Percentiles rank a stretch among this genome's conserved stretches.
These are phyloP conservation scores for Cabera pusaria DNA, from an alignment of 2,888 invertebrate genomes.

Conservation along the genomic window DNA sequence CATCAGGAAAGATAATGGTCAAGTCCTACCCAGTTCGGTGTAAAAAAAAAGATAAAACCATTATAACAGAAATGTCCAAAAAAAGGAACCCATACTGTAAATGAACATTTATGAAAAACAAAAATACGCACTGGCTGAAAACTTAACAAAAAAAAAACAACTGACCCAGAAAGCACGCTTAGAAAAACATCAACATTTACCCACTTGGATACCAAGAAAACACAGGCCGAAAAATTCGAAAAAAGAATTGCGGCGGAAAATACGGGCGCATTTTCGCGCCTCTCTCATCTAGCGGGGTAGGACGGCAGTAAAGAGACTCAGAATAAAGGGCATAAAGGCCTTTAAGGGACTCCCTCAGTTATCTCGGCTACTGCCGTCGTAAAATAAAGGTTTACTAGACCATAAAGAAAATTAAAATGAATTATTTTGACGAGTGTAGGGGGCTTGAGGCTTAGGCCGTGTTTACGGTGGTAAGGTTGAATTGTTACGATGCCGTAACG, in stretches of 20 bases:
- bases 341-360: conserved; percentile 76
- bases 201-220: background rate
- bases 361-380: conserved; percentile 73
- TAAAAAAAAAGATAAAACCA: background rate
- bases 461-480: conserved; percentile 50
- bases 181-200: too few relatives aligned
- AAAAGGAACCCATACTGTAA: too few relatives aligned
- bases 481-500: conserved; percentile 65
- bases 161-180: too few relatives aligned
- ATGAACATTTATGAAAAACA: background rate
- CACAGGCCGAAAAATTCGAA: conserved; percentile 6
- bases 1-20: too few relatives aligned
- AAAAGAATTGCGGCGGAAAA: conserved; percentile 26
- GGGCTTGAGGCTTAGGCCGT: conserved; percentile 44
- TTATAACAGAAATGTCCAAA: background rate
- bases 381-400: conserved; percentile 82
- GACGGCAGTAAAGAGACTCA: conserved; percentile 27
- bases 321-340: conserved; percentile 52
- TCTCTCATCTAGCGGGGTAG: conserved; percentile 40
- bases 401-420: conserved; percentile 84
- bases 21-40: too few relatives aligned
- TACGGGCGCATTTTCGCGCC: conserved; percentile 22
- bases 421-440: conserved; percentile 82
- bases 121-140: conserved; percentile 4
- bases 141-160: conserved; percentile 1